Base-by-base conservation (phyloP, 2,888 invertebrate genomes). In the Rhimphoctona megacephalus region DNA sequence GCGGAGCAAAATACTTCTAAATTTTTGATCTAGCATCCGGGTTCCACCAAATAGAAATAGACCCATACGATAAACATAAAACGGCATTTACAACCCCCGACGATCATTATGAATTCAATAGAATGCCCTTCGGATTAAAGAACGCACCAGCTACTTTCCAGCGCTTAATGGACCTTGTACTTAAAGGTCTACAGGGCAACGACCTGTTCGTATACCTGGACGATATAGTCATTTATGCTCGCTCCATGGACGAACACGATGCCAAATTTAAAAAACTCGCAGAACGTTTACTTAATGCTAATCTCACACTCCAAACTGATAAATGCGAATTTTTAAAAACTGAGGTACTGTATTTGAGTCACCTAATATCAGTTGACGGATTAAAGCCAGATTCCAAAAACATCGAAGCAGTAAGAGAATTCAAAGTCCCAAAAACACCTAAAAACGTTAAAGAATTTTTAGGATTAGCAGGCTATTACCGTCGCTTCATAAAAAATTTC, bases 201-300 rank as follows among this genome's bases (percentile, higher is more conserved):
- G 66, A 66, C 19, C 43, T 82, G 30, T 82, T 88, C 17, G 90
- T 89, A 0, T 91, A 92, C 70, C 77, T 92, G 17, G 91, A 91
- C 67, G 90, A 72, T n/a, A 91, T 76, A 89, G 90, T 30, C 87
- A 36, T 49, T 7, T 87, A 85, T 79, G 83, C 81, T 7, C 73
- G 85, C 14, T 39, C 64, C n/a, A 36, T 57, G 4, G 76, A 87
- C 7, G 82, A 89, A n/a, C 88, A 89, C 70, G 25, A 11, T 4
- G 3, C 8, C 0, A 70, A 66, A 72, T 72, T 78, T 0, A 36
- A 66, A 11, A 36, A 76, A n/a, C 52, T 83, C 22, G 78, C 79
- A 17, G 30, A 49, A 52, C 25, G 82, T 1, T 74, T 79, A 54
- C 64, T 70, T 0, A 22, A n/a, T 8, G 73, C 67, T 2, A 82